A percentile compares a stretch with the other conserved stretches of the same genome.
Evolutionary conservation across 2,888 invertebrate species (phyloP).

Genomic region (Oasisia sp.): DNA sequence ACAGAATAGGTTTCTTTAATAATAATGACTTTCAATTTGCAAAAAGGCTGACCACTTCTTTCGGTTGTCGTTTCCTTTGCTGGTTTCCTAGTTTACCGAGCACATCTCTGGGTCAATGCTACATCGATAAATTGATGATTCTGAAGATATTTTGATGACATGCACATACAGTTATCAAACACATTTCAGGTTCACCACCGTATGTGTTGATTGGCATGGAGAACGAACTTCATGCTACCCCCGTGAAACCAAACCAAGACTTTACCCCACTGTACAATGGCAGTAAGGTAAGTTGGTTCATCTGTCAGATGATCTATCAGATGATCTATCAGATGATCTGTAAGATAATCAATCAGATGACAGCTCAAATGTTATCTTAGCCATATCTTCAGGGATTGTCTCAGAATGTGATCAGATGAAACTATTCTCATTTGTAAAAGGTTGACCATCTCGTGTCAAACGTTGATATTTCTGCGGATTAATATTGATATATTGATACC

Average conservation of each 20-base stretch:
- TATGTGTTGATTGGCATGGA: constrained; percentile 33
- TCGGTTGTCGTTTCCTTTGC: no score
- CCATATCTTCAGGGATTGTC: not conserved
- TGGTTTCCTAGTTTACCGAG: no score
- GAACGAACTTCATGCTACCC: constrained; percentile 29
- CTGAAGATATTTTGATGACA: not conserved
- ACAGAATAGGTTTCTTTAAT: no score
- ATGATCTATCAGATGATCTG: no score
- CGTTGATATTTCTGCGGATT: no score
- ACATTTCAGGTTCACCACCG: constrained; percentile 19
- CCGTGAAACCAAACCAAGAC: not conserved
- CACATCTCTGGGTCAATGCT: no score
- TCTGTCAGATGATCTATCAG: not conserved
- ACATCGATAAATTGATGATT: not conserved
- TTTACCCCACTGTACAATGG: not conserved
- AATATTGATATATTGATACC: no score
- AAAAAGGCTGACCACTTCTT: no score
- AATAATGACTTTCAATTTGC: no score
- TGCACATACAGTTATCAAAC: not conserved
- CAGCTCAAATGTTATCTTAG: not conserved
- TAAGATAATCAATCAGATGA: not conserved
- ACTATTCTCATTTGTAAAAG: no score
- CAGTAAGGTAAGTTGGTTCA: not conserved
- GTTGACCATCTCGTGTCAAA: no score
- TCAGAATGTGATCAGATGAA: no score